A percentile compares a stretch with the other conserved stretches of the same genome.
These are phyloP conservation scores for Zaprionus ghesquierei DNA, from an alignment of 1,140 invertebrate species.

Conservation along the genomic window DNA sequence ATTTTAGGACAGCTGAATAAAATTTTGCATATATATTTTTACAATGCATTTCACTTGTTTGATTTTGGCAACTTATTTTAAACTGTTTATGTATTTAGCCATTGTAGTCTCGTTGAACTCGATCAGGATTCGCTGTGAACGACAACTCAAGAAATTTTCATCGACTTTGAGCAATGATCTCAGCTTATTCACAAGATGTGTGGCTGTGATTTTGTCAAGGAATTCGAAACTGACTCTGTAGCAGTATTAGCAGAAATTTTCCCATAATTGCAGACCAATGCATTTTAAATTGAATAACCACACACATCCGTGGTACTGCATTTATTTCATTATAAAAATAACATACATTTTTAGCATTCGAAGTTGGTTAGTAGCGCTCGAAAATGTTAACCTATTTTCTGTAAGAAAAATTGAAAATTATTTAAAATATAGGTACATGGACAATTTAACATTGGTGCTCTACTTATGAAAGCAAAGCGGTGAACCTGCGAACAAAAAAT, in stretches of 20 bases:
- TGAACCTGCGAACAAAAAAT: not conserved
- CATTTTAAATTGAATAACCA: not conserved
- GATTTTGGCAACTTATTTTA: not conserved
- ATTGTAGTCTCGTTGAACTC: too few relatives aligned
- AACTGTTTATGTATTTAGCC: not conserved
- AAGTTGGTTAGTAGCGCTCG: constrained; percentile 6
- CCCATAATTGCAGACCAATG: not conserved
- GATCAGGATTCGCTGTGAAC: too few relatives aligned
- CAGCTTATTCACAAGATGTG: too few relatives aligned
- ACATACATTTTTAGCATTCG: not conserved
- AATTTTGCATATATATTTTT: constrained; percentile 48
- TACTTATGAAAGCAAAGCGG: constrained; percentile 4
- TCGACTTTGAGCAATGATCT: too few relatives aligned
- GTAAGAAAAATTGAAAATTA: constrained; percentile 23
- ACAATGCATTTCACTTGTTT: constrained; percentile 28
- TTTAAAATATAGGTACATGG: not conserved
- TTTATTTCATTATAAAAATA: constrained; percentile 7
- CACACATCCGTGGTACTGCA: not conserved
- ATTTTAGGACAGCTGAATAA: constrained; percentile 39
- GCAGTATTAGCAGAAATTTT: too few relatives aligned
- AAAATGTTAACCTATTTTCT: constrained; percentile 20
- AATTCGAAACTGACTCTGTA: too few relatives aligned
- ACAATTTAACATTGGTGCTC: not conserved
- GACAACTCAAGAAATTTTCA: too few relatives aligned
- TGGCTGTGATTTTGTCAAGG: too few relatives aligned